A percentile compares a stretch with the other conserved stretches of the same genome.
phyloP scores from a whole-genome alignment of 30 jellyfish, hydroid and myxozoan genomes.

The Chironex yamaguchii region DNA sequence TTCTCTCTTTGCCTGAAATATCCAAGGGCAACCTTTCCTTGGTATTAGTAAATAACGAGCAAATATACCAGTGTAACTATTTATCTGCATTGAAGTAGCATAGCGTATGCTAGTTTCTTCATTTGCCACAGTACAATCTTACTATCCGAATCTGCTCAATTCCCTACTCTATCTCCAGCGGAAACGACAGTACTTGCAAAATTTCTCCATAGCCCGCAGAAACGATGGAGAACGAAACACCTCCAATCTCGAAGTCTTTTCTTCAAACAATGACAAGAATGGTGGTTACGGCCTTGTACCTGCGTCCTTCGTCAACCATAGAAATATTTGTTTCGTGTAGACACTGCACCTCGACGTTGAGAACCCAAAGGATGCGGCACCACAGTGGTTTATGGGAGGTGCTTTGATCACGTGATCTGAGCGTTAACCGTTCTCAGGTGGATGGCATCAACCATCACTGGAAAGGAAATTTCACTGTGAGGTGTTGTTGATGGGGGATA shows the following conservation, averaged over 20 bases:
- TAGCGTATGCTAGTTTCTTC: too few species aligned
- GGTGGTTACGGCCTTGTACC: neutral
- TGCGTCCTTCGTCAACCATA: neutral
- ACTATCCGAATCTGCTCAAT: neutral
- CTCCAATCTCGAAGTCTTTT: too few species aligned
- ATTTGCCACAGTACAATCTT: too few species aligned
- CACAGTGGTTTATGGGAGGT: slow-evolving; percentile 89
- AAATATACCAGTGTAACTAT: too few species aligned
- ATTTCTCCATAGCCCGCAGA: neutral
- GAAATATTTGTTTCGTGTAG: neutral
- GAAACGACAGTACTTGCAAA: neutral
- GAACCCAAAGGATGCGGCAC: slow-evolving; percentile 6
- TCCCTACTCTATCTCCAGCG: neutral
- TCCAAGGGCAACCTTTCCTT: too few species aligned
- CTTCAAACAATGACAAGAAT: too few species aligned
- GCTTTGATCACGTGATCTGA: slow-evolving; percentile 69
- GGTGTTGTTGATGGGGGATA: too few species aligned
- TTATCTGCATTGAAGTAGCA: neutral
- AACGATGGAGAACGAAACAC: too few species aligned
- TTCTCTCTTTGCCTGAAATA: too few species aligned
- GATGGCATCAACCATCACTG: neutral
- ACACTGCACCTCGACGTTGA: neutral
- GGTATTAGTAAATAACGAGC: too few species aligned
- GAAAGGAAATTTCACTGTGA: too few species aligned
- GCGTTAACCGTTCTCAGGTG: neutral